Conservation (phyloP, 2,113 vertebrate species). For the Alligator mississippiensis region DNA sequence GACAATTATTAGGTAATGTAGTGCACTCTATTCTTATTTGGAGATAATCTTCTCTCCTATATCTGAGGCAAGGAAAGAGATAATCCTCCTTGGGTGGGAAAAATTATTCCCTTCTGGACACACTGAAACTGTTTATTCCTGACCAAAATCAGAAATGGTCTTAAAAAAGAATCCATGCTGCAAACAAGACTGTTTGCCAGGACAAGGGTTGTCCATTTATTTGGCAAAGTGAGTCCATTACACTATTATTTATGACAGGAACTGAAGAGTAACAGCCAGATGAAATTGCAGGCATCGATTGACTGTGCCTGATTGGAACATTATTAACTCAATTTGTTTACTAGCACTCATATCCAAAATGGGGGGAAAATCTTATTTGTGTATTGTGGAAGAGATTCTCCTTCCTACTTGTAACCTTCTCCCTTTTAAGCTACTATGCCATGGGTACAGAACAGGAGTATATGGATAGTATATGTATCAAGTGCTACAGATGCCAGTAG, state of each 20-base stretch:
- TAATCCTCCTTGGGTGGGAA: background rate
- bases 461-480: background rate
- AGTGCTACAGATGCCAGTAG: background rate
- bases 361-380: too few species aligned
- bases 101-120: too few species aligned
- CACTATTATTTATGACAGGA: background rate
- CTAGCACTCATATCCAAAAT: background rate
- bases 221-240: background rate
- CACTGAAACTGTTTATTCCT: background rate
- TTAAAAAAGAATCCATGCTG: background rate
- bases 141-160: background rate
- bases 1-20: background rate
- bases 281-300: background rate
- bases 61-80: background rate
- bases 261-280: background rate
- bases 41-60: background rate
- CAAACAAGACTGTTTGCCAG: background rate
- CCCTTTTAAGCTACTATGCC: background rate
- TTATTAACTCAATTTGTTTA: background rate
- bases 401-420: background rate
- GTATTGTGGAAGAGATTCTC: background rate
- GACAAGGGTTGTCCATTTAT: background rate
- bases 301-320: background rate
- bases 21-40: background rate
- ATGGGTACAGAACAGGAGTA: too few species aligned